Percentiles rank a stretch among this genome's conserved stretches.
phyloP scores from a whole-genome alignment of 2,113 vertebrate species.

The Corvus hawaiiensis region DNA sequence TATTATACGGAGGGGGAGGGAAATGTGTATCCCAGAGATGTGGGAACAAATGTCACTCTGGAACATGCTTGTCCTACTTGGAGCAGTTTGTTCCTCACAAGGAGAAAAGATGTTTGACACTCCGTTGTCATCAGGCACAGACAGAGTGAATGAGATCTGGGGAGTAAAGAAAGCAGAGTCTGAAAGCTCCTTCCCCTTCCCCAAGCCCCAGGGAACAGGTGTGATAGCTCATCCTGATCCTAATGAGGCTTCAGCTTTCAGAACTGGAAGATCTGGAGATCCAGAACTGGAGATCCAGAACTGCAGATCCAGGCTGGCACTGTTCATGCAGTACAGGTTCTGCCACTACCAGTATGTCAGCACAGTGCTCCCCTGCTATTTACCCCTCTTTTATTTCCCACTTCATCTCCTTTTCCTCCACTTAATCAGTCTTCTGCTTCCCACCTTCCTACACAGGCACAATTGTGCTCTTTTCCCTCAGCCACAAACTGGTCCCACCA shows the following conservation, averaged over 20 bases:
- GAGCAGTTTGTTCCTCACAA: neutral
- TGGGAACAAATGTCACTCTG: neutral
- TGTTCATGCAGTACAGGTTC: neutral
- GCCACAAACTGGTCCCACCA: neutral
- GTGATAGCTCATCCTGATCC: neutral
- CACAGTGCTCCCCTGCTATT: neutral
- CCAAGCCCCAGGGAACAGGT: neutral
- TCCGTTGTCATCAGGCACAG: neutral
- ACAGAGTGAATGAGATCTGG: neutral
- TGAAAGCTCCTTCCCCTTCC: neutral
- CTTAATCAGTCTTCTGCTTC: neutral
- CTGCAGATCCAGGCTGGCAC: neutral
- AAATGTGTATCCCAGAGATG: neutral
- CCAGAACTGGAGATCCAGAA: no score
- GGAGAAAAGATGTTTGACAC: neutral
- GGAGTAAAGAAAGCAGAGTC: neutral
- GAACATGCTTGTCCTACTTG: neutral
- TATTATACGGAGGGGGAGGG: neutral
- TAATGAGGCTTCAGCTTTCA: neutral
- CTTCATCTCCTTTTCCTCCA: neutral
- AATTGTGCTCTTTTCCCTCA: neutral
- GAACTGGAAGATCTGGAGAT: neutral
- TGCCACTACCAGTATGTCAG: neutral
- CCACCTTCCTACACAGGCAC: neutral
- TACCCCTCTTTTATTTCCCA: neutral